These are phyloP conservation scores for Microtus richardsoni DNA, from an alignment of 2,113 vertebrate species.

Conservation along the genomic window DNA sequence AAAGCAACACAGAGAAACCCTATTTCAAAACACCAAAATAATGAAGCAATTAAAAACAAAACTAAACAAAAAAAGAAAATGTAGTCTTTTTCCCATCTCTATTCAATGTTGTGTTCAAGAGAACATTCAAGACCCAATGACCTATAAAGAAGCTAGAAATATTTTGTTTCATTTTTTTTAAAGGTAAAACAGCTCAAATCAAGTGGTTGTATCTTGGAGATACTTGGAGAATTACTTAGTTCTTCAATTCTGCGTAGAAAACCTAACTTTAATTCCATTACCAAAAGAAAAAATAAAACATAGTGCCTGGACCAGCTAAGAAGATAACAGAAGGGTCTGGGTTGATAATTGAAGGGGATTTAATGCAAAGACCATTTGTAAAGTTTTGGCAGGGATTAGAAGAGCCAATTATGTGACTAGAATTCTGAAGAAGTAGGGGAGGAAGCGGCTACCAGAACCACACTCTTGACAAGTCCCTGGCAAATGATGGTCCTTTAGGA, in stretches of 20 bases:
- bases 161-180: not conserved
- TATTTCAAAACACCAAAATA: no score
- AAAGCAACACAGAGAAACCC: no score
- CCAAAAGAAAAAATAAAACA: not conserved
- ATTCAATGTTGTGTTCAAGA: not conserved
- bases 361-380: not conserved
- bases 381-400: not conserved
- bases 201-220: not conserved
- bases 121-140: not conserved
- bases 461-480: not conserved
- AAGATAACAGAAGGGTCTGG: not conserved
- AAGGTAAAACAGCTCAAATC: not conserved
- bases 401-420: not conserved
- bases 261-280: not conserved
- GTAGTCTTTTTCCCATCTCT: not conserved
- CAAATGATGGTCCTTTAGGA: not conserved
- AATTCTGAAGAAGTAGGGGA: not conserved
- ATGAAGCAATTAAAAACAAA: no score
- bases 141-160: not conserved
- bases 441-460: no score
- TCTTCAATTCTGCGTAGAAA: not conserved
- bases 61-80: not conserved
- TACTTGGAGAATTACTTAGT: not conserved
- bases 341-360: not conserved
- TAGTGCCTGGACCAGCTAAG: not conserved